phyloP scores from a whole-genome alignment of 2,113 vertebrate species.

The Crotalus helleri region DNA sequence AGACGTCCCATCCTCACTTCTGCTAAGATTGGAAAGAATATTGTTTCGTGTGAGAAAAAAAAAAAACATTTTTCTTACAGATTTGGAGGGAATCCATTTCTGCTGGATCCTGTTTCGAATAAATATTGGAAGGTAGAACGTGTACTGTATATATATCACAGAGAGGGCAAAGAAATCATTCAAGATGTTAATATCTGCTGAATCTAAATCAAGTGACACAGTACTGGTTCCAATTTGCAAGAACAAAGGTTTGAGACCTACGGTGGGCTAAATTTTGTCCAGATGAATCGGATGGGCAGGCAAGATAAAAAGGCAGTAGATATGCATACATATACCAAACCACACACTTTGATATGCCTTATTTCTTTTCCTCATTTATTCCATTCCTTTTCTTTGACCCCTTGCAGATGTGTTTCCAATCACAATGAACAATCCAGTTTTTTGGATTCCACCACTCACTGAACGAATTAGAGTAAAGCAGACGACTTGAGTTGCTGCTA shows the following conservation, averaged over 20 bases:
- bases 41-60: slow-evolving; percentile 15
- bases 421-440: too few species aligned
- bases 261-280: neutral
- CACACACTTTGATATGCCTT: neutral
- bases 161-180: neutral
- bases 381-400: too few species aligned
- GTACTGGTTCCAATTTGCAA: neutral
- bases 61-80: slow-evolving; percentile 26
- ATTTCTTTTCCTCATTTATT: neutral
- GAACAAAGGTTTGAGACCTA: neutral
- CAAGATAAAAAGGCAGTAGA: neutral
- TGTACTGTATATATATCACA: too few species aligned
- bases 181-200: neutral
- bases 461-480: too few species aligned
- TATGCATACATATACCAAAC: neutral
- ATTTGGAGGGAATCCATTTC: slow-evolving; percentile 5
- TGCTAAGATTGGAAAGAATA: slow-evolving; percentile 49
- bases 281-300: neutral
- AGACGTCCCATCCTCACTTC: slow-evolving; percentile 34
- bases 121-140: neutral
- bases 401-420: too few species aligned
- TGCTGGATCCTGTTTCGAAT: neutral
- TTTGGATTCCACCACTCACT: too few species aligned
- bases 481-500: too few species aligned
- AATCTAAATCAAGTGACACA: neutral